Evolutionary conservation across 2,888 invertebrate genomes (phyloP), one percentile per base, ranked within the genome.

Genomic region (Chrysolina oricalcia): DNA sequence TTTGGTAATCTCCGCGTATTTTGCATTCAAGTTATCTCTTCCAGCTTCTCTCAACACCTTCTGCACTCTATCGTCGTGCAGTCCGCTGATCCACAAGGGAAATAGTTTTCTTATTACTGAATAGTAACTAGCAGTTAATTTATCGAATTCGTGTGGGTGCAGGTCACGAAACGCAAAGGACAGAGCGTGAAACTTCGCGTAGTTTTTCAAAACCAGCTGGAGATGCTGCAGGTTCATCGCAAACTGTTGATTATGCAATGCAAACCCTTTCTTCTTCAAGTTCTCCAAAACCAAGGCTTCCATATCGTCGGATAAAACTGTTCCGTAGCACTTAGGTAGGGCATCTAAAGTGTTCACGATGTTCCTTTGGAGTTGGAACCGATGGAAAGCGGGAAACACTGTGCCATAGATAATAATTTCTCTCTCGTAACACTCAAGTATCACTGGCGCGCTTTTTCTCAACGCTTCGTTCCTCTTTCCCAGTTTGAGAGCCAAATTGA

Each of bases 181-280:
- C 2, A 80, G 15, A 11, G 77, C 81, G 56, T 81, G 81, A 40
- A 78, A 79, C 43, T 77, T 73, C 17, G 76, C 79, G 9, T 73
- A 78, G 19, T 67, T 70, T 46, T 66, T 70, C 13, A 78, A 48
- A 3, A 72, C 72, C 17, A 75, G 27, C 41, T 73, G 59, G 3
- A 76, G 53, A 43, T 81, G 81, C 41, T 79, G 56, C 9, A 70
- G 3, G 27, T 72, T 71, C 71, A 78, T 72, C 10, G 70, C 63
- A 19, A 15, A 35, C n/a, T 35, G 74, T 50, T 71, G 70, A 40
- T 74, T 50, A 62, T 72, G 72, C 15, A 80, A 35, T 67, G 50
- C 70, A 40, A 65, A 80, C 8, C 76, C 78, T 23, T 63, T 2
- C n/a, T n/a, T n/a, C n/a, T n/a, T n/a, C n/a, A n/a, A n/a, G n/a